Base-by-base conservation (phyloP, 2,797 vertebrate genomes). In the Argyrosomus regius region DNA sequence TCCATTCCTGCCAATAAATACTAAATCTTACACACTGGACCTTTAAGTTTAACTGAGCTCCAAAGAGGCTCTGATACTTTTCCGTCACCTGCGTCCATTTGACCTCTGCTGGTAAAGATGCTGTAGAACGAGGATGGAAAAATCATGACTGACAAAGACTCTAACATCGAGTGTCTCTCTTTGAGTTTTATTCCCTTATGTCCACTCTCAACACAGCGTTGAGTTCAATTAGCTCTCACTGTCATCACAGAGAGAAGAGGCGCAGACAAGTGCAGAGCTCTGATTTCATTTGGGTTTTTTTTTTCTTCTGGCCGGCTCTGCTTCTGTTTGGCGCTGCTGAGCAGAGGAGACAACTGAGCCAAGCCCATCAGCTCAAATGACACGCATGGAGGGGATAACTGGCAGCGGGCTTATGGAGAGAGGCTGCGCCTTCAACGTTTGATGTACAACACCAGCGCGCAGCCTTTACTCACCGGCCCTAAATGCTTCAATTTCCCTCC, bases 321-420 rank as follows among this genome's bases (percentile, higher is more conserved):
- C 67, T 78, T 39, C 76, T 60, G 22, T 66, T 67, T 77, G 76
- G 75, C 70, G 6, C 57, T 11, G 66, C 75, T 83, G 48, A 71
- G 72, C 59, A 72, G 82, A 63, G 56, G 66, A 88, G 84, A 78
- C 75, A 53, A 72, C 74, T 28, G 82, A 89, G 87, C 86, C 80
- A 80, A 86, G 68, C 72, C 84, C 72, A 86, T 93, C 84, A 78
- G 84, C 84, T 92, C 86, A 48, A 79, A 90, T 93, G 89, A 91
- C 91, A 92, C 48, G 58, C 83, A 81, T 57, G 74, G 70, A 75
- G 79, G 52, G 80, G 58, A 78, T 77, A 92, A 88, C 75, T 85
- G 78, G 83, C 87, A 87, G 78, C 61, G 4, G 48, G 60, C 71
- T 75, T 26, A 56, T 17, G 75, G 77, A 74, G 65, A 58, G 72